Base-by-base conservation (phyloP, 2,888 invertebrate species). In the Antheraea yamamai region DNA sequence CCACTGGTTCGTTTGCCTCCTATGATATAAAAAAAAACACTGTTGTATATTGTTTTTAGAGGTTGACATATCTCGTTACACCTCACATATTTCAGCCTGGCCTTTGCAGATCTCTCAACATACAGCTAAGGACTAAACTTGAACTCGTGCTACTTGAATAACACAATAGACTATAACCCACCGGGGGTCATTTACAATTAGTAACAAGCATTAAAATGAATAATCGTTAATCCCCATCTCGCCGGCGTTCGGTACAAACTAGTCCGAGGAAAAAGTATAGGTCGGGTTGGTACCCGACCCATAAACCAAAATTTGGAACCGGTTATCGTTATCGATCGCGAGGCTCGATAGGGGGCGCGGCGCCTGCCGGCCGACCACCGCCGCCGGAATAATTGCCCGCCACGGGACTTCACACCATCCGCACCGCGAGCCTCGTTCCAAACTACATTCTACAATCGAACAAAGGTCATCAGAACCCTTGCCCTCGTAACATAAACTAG, bases 371-470 rank as follows among this genome's bases (percentile, higher is more conserved):
- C 85, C 92, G 92, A 90, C 92, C 93, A 90, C 92, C 92, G 93
- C 91, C 86, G 88, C 84, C 90, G 87, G 89, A 91, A 91, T 94
- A 94, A 94, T 94, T 94, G 94, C 93, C 87, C 94, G 90, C 94
- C 91, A 86, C 94, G 87, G 94, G 94, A 94, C 93, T 94, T 94
- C 94, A 94, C 94, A 94, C 94, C 91, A 91, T 86, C 82, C 80
- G 77, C 81, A 84, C 85, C 85, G 85, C 26, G 58, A 58, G 39
- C 72, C 30, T 47, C 70, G 68, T 47, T 75, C 66, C 73, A 70
- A 51, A 74, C 58, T 64, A 72, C 71, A 58, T 47, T 70, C 20
- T 70, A 70, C 10, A 39, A 20, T 39, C 39, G 68, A 68, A 68
- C 23, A 35, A 35, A 35, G 35, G 68, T 68, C 68, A 68, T 35